Base-by-base conservation (phyloP, 1,140 invertebrate species). In the Conus betulinus region DNA sequence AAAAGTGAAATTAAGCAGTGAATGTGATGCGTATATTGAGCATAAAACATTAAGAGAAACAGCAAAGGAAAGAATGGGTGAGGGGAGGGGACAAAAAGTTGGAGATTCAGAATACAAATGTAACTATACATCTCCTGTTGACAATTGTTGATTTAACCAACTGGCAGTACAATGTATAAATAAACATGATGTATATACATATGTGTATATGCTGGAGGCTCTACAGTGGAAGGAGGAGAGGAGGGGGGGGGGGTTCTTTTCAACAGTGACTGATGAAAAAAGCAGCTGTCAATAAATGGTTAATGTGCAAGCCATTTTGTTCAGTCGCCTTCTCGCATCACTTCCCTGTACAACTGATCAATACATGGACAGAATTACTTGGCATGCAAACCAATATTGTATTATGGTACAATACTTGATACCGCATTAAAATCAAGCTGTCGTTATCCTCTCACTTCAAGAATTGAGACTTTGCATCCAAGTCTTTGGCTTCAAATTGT, bases 1-100 rank as follows among this genome's bases (percentile, higher is more conserved):
- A 79, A 51, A 71, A 20, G 67, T 81, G 79, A 51, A 23, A 81
- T 53, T 81, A 81, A 81, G 82, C 53, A 27, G 82, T 63, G n/a
- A 84, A 84, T 11, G 51, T 84, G 82, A 63, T 84, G 82, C 53
- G 57, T 84, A 27, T 84, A 84, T 84, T 84, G 55, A 84, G 82
- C 82, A 84, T 84, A 84, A 60, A 67, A 53, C 27, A 78, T 8
- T 51, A 78, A 78, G 25, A 78, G 23, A 27, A 78, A 71, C 15
- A 71, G 76, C 39, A 78, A 13, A 78, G 13, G 39, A 78, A 76
- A 76, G 8, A 25, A n/a, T 3, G 39, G 39, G 39, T 39, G 39
- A 39, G 39, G 20, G 27, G 23, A n/a, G 63, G 25, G 55, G 51
- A n/a, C 0, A 52, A 25, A 83, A 57, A 11, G 57, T 6, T 39